These are phyloP conservation scores for Drosophila stalkeri DNA, from an alignment of 2,888 invertebrate species.

Conservation along the genomic window DNA sequence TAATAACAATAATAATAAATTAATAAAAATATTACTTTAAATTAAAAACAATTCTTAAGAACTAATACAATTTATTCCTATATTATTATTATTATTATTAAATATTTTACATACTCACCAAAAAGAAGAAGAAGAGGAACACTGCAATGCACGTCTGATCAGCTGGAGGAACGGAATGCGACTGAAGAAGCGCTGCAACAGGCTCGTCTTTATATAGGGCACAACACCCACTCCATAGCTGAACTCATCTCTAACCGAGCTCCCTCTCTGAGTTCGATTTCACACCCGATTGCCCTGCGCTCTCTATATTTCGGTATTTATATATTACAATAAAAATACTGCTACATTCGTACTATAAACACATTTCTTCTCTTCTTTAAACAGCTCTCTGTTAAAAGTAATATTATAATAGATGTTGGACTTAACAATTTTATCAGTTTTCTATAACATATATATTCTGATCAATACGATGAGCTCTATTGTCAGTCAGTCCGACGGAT, in stretches of 20 bases:
- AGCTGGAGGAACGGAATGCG: background rate
- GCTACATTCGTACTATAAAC: no score
- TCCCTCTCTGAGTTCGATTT: background rate
- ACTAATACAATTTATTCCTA: background rate
- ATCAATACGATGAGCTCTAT: background rate
- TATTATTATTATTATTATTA: background rate
- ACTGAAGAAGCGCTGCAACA: constrained; percentile 1
- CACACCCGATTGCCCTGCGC: background rate
- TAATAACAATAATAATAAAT: no score
- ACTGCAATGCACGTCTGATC: background rate
- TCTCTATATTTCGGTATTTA: background rate
- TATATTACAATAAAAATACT: background rate
- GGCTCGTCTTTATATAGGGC: constrained; percentile 1
- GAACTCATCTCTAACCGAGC: background rate
- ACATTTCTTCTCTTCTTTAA: background rate
- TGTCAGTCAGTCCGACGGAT: no score
- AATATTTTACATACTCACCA: background rate
- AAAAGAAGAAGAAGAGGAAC: background rate
- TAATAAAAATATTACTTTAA: background rate
- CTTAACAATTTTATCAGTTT: background rate
- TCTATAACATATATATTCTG: background rate
- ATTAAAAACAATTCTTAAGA: background rate
- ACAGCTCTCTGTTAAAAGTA: background rate
- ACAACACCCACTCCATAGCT: background rate
- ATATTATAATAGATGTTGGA: background rate